Evolutionary conservation across 2,888 invertebrate genomes (phyloP).

Genomic region (Dicycla oo): DNA sequence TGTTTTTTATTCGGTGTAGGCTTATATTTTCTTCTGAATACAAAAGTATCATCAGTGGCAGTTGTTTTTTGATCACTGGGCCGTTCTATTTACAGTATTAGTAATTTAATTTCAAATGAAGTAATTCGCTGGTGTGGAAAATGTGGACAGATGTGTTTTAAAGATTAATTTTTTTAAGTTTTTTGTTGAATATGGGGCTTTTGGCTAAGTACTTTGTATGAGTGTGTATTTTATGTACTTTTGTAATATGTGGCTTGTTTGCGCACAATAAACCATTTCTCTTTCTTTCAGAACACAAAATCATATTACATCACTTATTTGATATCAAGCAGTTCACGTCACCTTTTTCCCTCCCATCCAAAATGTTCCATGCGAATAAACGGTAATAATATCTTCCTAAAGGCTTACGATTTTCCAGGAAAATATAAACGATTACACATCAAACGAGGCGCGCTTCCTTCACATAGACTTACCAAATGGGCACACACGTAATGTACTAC

Average conservation of each 20-base stretch:
- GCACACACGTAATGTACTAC: no score
- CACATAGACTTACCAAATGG: no score
- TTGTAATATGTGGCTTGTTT: background rate
- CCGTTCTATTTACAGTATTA: background rate
- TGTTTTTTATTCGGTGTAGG: background rate
- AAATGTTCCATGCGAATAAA: constrained; percentile 18
- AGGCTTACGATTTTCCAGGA: constrained; percentile 29
- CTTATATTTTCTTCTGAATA: background rate
- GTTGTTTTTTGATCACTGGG: background rate
- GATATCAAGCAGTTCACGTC: background rate
- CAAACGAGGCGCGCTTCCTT: no score
- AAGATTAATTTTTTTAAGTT: background rate
- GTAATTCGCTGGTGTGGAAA: background rate
- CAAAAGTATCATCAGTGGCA: background rate
- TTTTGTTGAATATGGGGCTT: background rate
- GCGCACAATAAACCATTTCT: background rate
- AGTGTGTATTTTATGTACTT: no score
- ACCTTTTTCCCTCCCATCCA: background rate
- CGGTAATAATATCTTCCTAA: constrained; percentile 28
- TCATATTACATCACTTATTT: background rate
- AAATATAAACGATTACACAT: constrained; percentile 54
- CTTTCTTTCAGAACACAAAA: background rate
- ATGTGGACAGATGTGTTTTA: background rate
- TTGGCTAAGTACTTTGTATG: no score
- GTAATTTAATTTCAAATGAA: background rate